Evolutionary conservation across 1,140 invertebrate species (phyloP), one percentile per base, ranked within the genome.

Genomic region (Pomacea maculata): DNA sequence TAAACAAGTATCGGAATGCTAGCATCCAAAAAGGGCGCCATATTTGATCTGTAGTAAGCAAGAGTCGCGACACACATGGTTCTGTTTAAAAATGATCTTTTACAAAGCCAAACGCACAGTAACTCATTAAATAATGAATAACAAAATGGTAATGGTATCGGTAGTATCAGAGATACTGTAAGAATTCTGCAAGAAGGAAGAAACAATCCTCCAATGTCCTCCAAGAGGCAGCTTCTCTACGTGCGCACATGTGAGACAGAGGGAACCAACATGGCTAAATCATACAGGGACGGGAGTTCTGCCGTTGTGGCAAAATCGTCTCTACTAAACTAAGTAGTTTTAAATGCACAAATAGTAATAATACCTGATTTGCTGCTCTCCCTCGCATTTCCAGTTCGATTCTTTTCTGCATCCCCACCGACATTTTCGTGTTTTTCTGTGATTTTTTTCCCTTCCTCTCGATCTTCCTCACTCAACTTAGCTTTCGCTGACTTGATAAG

Each of bases 371-470:
- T 68, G 85, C 76, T 57, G 83, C 80, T 76, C 83, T 84, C 70
- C 84, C 84, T 64, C 86, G 64, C 81, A 74, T 80, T 77, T 87
- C 86, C 81, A 87, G 65, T 68, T 87, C 85, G 73, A 87, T 85
- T 76, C 85, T 84, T 83, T 86, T 85, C 77, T 80, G 80, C 86
- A 87, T 87, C 54, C 79, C 79, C 29, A 78, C 77, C 6, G 79
- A 75, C 79, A 80, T 80, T 52, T 75, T 75, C 63, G 79, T 74
- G 63, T 63, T 80, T 80, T 65, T 74, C 64, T 17, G 12, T 74
- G 72, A 75, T 80, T 25, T 55, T 54, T 74, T 73, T 19, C 45
- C 64, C 72, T 73, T 52, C 54, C n/a, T 52, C 25, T 21, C 19
- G 54, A 73, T 34, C 21, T 73, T 54, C 34, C 54, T 34, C 72